Conservation (phyloP, 2,113 vertebrate species). For the Willisornis vidua region DNA sequence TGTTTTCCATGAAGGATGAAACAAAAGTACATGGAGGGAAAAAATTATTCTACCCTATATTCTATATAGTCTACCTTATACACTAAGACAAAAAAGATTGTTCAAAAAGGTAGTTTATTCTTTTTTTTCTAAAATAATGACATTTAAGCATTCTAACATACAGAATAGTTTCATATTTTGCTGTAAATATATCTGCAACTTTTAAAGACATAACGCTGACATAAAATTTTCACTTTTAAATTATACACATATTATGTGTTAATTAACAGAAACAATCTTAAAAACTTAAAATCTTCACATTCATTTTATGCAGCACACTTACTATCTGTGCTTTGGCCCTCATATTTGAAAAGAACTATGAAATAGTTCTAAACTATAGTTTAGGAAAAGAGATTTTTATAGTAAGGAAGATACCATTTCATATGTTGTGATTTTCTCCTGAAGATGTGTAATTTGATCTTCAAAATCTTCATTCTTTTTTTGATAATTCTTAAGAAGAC, state of each 20-base stretch:
- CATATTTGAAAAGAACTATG: neutral
- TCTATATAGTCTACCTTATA: too few relatives aligned
- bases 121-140: neutral
- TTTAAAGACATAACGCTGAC: neutral
- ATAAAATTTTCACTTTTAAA: neutral
- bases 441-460: slow-evolving; percentile 76
- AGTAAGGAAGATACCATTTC: slow-evolving; percentile 78
- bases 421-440: slow-evolving; percentile 73
- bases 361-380: too few relatives aligned
- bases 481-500: slow-evolving; percentile 75
- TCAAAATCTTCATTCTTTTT: slow-evolving; percentile 78
- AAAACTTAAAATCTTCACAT: neutral
- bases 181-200: neutral
- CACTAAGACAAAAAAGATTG: neutral
- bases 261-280: neutral
- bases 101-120: neutral
- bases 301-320: neutral
- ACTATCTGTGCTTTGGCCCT: neutral
- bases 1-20: neutral
- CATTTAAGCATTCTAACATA: neutral
- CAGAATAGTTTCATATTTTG: neutral
- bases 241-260: neutral
- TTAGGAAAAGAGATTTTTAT: neutral
- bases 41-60: neutral
- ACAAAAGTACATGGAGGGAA: neutral